Conservation (phyloP, 1,140 invertebrate species). For the Adoxophyes honmai region DNA sequence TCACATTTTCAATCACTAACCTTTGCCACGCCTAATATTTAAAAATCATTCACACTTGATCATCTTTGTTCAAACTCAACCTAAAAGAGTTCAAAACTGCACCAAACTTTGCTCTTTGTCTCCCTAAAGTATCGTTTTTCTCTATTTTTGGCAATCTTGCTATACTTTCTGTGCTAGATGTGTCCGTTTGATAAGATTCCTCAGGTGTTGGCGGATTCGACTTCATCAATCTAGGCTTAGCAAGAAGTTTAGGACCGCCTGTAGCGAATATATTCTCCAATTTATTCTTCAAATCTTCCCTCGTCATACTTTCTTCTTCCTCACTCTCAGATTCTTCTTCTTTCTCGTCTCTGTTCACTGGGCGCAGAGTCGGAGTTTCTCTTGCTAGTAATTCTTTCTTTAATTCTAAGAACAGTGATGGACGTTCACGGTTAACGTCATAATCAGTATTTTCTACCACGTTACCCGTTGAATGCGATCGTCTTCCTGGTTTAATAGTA, state of each 20-base stretch:
- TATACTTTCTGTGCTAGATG: constrained; percentile 55
- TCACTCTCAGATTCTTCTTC: constrained; percentile 26
- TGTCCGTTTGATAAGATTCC: constrained; percentile 52
- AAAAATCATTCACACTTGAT: constrained; percentile 38
- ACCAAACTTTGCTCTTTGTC: constrained; percentile 60
- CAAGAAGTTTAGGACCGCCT: constrained; percentile 47
- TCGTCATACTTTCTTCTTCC: constrained; percentile 50
- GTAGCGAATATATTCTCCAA: constrained; percentile 58
- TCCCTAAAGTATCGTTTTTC: constrained; percentile 61
- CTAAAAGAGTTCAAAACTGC: constrained; percentile 63
- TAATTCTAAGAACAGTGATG: constrained; percentile 46
- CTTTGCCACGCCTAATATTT: too few relatives aligned
- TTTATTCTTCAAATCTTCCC: constrained; percentile 59
- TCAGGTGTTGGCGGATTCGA: constrained; percentile 63
- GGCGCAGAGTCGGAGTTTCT: constrained; percentile 37
- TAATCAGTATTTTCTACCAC: constrained; percentile 42
- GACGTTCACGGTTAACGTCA: constrained; percentile 29
- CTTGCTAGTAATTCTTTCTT: constrained; percentile 52
- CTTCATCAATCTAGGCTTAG: constrained; percentile 51
- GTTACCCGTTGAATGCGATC: constrained; percentile 58
- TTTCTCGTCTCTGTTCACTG: constrained; percentile 33
- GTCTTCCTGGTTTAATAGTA: constrained; percentile 35
- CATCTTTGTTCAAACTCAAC: constrained; percentile 56
- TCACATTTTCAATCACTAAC: too few relatives aligned
- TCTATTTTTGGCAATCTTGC: constrained; percentile 52